Evolutionary conservation across 2,113 vertebrate genomes (phyloP), one percentile per base, ranked within the genome.

Genomic region (Misgurnus anguillicaudatus): DNA sequence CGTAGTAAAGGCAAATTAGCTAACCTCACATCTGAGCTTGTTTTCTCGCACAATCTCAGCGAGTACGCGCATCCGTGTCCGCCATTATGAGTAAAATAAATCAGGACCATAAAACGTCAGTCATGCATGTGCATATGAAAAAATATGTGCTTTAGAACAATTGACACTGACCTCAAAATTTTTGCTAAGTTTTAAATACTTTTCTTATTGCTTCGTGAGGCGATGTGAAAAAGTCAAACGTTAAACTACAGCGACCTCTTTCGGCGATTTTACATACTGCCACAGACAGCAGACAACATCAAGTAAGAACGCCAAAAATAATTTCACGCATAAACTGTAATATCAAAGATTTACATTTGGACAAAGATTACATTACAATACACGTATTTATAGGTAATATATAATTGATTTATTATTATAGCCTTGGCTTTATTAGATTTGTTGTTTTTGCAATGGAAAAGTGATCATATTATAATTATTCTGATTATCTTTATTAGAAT

Each of bases 1-100:
- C 76, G 41, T 76, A 69, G 70, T 80, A 84, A 83, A 77, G 78
- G 82, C 69, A 79, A 84, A 85, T 86, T 81, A 84, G 55, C 82
- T 75, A 77, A 83, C 67, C 68, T 76, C 81, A 61, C 75, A 85
- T 82, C 66, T 85, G 81, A 83, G 80, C 61, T 62, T 61, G 51
- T 76, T 80, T 76, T 80, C 31, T 71, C 77, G 55, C 69, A 72
- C 39, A 75, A 74, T 80, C 58, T 66, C 53, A 70, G 65, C 9
- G 41, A 53, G 47, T 17, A 58, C 24, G 65, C 53, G 75, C 47
- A 75, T 75, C 64, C 41, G n/a, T 64, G 53, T 58, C 39, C 62
- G 63, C 19, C 75, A 47, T 79, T 79, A 58, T 64, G 66, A 21
- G 24, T 65, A 57, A 38, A 67, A 42, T 53, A 31, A 65, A 38